Conservation (phyloP, 2,797 vertebrate genomes). For the Vultur gryphus region DNA sequence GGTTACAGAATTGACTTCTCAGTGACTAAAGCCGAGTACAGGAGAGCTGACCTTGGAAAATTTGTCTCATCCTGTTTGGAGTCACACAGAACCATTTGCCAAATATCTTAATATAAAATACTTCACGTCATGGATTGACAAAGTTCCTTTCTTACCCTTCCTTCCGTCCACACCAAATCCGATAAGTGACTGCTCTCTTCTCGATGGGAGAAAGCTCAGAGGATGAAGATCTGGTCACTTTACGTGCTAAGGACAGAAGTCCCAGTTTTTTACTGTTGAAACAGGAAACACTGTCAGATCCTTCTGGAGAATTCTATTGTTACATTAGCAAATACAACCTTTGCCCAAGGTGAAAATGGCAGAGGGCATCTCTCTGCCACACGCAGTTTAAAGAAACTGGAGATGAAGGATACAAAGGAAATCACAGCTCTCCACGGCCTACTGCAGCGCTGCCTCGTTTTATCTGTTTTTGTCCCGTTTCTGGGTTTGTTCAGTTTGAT, state of each 20-base stretch:
- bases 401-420: neutral
- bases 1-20: neutral
- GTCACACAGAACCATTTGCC: neutral
- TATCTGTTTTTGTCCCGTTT: neutral
- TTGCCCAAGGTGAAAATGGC: neutral
- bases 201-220: neutral
- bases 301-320: slow-evolving; percentile 16
- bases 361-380: neutral
- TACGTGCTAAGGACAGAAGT: neutral
- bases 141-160: slow-evolving; percentile 49
- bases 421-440: neutral
- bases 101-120: slow-evolving; percentile 19
- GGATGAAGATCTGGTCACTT: slow-evolving; percentile 34
- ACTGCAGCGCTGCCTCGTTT: rapidly evolving
- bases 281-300: slow-evolving; percentile 50
- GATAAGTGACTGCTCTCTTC: neutral
- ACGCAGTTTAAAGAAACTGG: neutral
- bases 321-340: neutral
- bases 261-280: neutral
- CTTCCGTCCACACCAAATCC: slow-evolving; percentile 38
- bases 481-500: neutral
- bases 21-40: neutral
- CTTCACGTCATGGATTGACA: slow-evolving; percentile 12
- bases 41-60: slow-evolving; percentile 30
- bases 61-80: slow-evolving; percentile 24